Evolutionary conservation across 64 coral and sea anemone genomes (phyloP).

Genomic region (Actinia tenebrosa): DNA sequence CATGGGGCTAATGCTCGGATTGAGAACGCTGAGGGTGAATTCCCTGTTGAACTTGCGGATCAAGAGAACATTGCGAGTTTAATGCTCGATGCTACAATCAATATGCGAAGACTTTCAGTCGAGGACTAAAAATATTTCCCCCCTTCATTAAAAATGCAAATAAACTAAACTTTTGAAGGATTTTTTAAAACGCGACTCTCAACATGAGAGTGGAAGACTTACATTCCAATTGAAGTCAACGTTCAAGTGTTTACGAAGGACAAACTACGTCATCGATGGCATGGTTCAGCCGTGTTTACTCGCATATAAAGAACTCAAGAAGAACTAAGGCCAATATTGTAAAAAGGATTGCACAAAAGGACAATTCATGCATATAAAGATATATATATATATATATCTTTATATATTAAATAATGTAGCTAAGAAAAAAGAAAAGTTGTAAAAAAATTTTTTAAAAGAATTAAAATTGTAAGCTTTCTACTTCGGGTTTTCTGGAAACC

Average conservation of each 20-base stretch:
- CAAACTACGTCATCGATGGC: background rate
- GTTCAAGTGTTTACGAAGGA: background rate
- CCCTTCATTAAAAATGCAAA: background rate
- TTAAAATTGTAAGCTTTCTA: background rate
- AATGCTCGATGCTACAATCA: conserved; percentile 69
- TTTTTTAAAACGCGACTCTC: too few species aligned
- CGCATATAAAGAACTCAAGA: background rate
- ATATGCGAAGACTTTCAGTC: background rate
- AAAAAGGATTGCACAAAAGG: background rate
- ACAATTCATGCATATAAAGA: background rate
- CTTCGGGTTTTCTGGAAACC: too few species aligned
- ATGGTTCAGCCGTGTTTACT: background rate
- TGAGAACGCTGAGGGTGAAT: conserved; percentile 72
- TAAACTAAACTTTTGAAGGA: background rate
- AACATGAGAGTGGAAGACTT: too few species aligned
- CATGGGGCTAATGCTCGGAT: conserved; percentile 73
- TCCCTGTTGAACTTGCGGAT: conserved; percentile 86
- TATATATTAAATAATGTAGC: background rate
- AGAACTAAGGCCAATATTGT: background rate
- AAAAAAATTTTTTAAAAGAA: background rate
- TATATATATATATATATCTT: background rate
- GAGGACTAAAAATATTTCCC: background rate
- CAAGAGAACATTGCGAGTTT: conserved; percentile 81
- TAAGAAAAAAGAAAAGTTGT: background rate
- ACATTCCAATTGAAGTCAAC: too few species aligned